Conservation (phyloP, 2,888 invertebrate species). For the Muschampia plurimacula region DNA sequence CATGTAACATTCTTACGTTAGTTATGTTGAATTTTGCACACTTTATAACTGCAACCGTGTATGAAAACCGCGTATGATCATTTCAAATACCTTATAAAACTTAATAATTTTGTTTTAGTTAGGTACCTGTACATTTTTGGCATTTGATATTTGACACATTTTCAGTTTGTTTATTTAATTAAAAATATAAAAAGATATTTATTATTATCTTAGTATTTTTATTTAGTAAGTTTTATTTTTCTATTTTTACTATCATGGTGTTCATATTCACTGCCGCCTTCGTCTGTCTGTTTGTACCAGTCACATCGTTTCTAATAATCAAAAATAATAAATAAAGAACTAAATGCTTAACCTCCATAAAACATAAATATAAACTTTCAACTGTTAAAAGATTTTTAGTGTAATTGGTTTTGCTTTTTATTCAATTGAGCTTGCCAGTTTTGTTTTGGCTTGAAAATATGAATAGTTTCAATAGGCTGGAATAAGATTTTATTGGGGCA, state of each 20-base stretch:
- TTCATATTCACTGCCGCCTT: constrained; percentile 36
- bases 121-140: too few relatives aligned
- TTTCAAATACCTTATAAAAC: neutral
- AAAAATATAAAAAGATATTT: neutral
- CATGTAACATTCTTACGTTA: constrained; percentile 32
- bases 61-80: neutral
- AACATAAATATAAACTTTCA: constrained; percentile 3
- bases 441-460: constrained; percentile 30
- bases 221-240: constrained; percentile 15
- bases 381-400: constrained; percentile 19
- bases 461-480: neutral
- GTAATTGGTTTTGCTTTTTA: constrained; percentile 34
- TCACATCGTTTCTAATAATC: constrained; percentile 17
- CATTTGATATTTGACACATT: too few relatives aligned
- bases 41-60: neutral
- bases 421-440: constrained; percentile 27
- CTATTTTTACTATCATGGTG: constrained; percentile 22
- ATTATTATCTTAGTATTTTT: constrained; percentile 27
- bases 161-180: too few relatives aligned
- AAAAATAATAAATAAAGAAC: constrained; percentile 10
- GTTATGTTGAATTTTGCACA: constrained; percentile 10
- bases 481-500: neutral
- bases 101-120: too few relatives aligned
- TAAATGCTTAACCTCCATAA: neutral
- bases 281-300: constrained; percentile 50